Base-by-base conservation (phyloP, 92 coral and sea anemone species). In the Porites lobata region DNA sequence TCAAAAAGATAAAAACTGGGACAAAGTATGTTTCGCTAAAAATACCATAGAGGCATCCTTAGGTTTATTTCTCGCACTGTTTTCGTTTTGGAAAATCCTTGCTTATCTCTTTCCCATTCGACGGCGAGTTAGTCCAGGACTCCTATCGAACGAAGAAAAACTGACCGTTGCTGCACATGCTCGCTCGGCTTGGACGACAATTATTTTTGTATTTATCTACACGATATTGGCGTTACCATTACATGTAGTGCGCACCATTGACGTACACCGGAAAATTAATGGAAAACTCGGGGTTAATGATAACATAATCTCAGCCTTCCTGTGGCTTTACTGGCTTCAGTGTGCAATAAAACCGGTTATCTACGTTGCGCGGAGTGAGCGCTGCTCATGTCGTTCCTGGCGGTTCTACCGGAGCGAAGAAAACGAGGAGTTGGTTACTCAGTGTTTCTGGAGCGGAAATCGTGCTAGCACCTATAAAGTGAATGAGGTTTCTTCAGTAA, bases 311-410 rank as follows among this genome's bases (percentile, higher is more conserved):
- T 20, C 50, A 10, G 71, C 15, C 14, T 32, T 71, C 29, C 62
- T 84, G 0, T 84, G 87, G 87, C 13, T 73, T 19, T 84, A 72
- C 63, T 84, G 87, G 81, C 15, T 74, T 17, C 79, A 84, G 50
- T 84, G 70, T 26, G 67, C 73, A 6, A 19, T 74, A 50, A 84
- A 84, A 50, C 87, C 87, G 14, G 2, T 84, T 4, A 58, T 84
- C 21, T 84, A 57, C 21, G 72, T 57, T 10, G 17, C 21, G 5
- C 66, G 77, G 22, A 80, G 85, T 19, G 50, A 53, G 51, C 51
- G 65, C 52, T 80, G 18, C 29, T 51, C 26, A n/a, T 4, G 76
- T 6, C 2, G 43, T 24, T 52, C 52, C 9, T 65, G 73, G 32
- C 64, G 2, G 1, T 14, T 64, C 19, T 52, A 38, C 13, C 22